Evolutionary conservation across 1,140 invertebrate genomes (phyloP).

Genomic region (Diorhabda carinulata): DNA sequence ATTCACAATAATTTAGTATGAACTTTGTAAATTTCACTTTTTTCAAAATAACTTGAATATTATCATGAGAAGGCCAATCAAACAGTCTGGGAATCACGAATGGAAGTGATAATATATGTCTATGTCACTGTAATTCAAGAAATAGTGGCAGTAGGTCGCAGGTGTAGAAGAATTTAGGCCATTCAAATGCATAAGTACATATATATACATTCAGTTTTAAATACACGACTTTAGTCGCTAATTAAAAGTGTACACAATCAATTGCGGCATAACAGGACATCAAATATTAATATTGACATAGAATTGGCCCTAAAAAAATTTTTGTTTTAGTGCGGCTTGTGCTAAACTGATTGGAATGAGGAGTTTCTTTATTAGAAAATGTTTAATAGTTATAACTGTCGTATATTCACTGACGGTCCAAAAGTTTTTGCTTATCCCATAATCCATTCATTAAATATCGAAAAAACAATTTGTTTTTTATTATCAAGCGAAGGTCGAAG

Average conservation of each 20-base stretch:
- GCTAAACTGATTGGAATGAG: background rate
- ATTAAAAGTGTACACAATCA: background rate
- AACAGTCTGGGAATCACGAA: no score
- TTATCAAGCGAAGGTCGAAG: no score
- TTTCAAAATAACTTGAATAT: no score
- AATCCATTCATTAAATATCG: no score
- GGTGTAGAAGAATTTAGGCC: background rate
- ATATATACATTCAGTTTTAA: background rate
- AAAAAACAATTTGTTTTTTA: no score
- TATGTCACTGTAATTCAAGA: no score
- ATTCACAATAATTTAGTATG: no score
- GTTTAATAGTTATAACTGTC: background rate
- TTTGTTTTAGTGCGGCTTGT: background rate
- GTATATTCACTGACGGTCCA: no score
- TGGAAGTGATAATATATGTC: no score
- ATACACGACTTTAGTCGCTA: background rate
- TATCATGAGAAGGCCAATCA: no score
- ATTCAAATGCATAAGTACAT: background rate
- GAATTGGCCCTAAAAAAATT: background rate
- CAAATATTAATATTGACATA: background rate
- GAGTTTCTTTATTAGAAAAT: background rate
- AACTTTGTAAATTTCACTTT: no score
- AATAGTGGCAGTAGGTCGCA: background rate
- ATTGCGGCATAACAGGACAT: background rate
- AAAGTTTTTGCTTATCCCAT: no score